A percentile compares a stretch with the other conserved stretches of the same genome.
Conservation (phyloP, 2,113 vertebrate genomes). For the Bufo bufo region DNA sequence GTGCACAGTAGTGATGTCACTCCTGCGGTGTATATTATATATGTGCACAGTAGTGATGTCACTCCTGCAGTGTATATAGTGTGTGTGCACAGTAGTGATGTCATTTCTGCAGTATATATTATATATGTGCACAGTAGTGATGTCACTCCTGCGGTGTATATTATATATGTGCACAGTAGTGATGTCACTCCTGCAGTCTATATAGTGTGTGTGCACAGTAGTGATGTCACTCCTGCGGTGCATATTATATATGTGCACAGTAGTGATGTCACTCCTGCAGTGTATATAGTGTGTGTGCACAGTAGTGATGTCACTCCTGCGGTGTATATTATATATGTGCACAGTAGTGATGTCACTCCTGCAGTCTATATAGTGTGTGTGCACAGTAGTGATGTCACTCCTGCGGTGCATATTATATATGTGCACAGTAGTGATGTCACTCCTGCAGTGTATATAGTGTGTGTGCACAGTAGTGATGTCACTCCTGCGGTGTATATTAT, state of each 20-base stretch:
- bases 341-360: neutral
- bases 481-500: neutral
- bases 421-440: neutral
- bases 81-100: neutral
- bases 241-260: too few species aligned
- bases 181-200: neutral
- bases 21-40: too few species aligned
- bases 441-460: neutral
- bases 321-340: neutral
- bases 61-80: too few species aligned
- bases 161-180: neutral
- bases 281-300: neutral
- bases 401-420: neutral
- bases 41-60: neutral
- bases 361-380: neutral
- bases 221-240: too few species aligned
- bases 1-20: neutral
- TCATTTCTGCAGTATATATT: neutral
- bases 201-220: too few species aligned
- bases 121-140: neutral
- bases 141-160: neutral
- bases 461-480: neutral
- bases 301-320: neutral
- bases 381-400: neutral
- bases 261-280: too few species aligned